These are phyloP conservation scores for Dryococelus australis DNA, from an alignment of 2,888 invertebrate species.

Conservation along the genomic window DNA sequence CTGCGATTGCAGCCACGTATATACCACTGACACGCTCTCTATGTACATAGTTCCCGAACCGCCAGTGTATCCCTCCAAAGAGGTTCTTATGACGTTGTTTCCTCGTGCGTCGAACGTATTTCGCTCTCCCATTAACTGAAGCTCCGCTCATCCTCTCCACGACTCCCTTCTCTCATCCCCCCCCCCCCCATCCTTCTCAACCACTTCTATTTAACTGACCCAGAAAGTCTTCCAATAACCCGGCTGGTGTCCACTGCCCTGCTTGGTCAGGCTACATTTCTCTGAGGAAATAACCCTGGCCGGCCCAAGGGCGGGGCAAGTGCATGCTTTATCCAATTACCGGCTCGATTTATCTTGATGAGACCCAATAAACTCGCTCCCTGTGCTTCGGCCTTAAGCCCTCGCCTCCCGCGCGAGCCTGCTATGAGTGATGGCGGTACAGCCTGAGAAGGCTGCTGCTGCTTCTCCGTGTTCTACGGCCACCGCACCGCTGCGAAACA, in stretches of 20 bases:
- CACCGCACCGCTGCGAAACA: too few relatives aligned
- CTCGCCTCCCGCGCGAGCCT: neutral
- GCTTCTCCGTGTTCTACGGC: too few relatives aligned
- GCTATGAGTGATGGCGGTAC: neutral
- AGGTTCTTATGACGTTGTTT: constrained; percentile 3
- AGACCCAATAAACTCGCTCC: neutral
- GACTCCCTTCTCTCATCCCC: too few relatives aligned
- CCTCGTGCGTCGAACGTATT: neutral
- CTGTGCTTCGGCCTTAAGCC: constrained; percentile 5
- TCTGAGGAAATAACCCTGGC: neutral
- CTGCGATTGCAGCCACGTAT: too few relatives aligned
- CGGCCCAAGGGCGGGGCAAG: neutral
- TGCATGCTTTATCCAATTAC: constrained; percentile 16
- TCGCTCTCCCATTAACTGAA: constrained; percentile 6
- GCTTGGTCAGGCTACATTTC: constrained; percentile 16
- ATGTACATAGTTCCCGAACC: neutral
- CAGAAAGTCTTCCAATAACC: constrained; percentile 16
- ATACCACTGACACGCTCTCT: neutral
- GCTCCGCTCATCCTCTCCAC: neutral
- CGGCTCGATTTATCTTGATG: constrained; percentile 16
- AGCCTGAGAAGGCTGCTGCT: neutral
- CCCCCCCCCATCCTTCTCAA: neutral
- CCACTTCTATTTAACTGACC: neutral
- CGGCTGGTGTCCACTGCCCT: neutral
- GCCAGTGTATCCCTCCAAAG: neutral